Conservation (phyloP, 2,888 invertebrate genomes). For the Drosophila demipolita region DNA sequence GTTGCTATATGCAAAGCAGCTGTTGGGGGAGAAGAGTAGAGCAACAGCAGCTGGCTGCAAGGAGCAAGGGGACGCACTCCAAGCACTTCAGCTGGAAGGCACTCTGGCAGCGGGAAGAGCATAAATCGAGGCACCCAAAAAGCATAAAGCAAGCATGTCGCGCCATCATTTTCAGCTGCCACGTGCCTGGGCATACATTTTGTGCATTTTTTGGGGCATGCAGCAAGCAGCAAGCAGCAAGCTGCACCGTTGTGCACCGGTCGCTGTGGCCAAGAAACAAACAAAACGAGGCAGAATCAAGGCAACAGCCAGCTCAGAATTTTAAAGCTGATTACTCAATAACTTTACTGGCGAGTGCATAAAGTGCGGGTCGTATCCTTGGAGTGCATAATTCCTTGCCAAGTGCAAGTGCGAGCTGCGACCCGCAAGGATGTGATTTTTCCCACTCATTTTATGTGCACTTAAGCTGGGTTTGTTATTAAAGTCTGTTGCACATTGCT, state of each 20-base stretch:
- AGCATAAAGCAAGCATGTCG: constrained; percentile 83
- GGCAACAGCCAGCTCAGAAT: constrained; percentile 47
- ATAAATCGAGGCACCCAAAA: constrained; percentile 73
- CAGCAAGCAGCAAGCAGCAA: constrained; percentile 27
- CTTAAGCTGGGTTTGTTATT: constrained; percentile 77
- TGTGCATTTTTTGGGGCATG: constrained; percentile 72
- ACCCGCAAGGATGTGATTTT: constrained; percentile 23
- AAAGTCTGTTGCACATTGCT: constrained; percentile 46
- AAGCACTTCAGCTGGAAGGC: constrained; percentile 12
- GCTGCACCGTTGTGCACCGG: constrained; percentile 15
- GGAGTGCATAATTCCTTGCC: constrained; percentile 73
- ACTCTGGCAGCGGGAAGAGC: constrained; percentile 29
- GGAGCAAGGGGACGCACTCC: constrained; percentile 3
- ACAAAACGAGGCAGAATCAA: constrained; percentile 41
- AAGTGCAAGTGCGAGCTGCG: constrained; percentile 14
- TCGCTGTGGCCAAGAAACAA: constrained; percentile 59
- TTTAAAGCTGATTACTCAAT: constrained; percentile 82
- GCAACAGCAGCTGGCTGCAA: constrained; percentile 20
- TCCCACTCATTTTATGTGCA: constrained; percentile 71
- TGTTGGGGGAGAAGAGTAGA: not conserved
- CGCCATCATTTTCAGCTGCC: constrained; percentile 84
- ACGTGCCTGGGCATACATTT: constrained; percentile 78
- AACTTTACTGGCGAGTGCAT: constrained; percentile 76
- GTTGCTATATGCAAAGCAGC: constrained; percentile 53
- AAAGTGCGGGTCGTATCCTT: constrained; percentile 71